phyloP scores from a whole-genome alignment of 2,113 vertebrate genomes.

The Caracal caracal region DNA sequence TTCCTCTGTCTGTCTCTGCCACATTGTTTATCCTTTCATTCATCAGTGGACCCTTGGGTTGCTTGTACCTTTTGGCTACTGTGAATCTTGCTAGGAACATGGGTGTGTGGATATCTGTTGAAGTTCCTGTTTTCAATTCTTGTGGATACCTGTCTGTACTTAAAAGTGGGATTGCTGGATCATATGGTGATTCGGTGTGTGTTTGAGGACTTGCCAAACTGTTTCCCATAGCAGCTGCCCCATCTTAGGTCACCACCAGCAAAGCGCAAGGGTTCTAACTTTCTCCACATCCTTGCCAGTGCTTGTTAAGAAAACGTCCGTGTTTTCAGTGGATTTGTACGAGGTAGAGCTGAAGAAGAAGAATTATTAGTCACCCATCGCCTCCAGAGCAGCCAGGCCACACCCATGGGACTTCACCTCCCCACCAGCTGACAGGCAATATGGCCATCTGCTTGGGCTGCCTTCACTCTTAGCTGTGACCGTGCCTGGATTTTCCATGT shows the following conservation, averaged over 20 bases:
- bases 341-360: background rate
- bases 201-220: background rate
- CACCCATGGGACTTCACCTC: background rate
- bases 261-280: background rate
- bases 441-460: accelerated
- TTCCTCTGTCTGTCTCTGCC: background rate
- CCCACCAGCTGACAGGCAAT: background rate
- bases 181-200: background rate
- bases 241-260: background rate
- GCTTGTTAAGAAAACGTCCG: background rate
- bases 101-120: background rate
- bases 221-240: background rate
- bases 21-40: background rate
- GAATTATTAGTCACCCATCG: background rate
- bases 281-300: background rate
- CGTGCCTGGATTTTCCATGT: background rate
- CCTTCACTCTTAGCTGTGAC: background rate
- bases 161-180: background rate
- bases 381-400: background rate
- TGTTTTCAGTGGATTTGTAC: background rate
- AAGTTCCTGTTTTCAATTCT: background rate
- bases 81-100: background rate
- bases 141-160: background rate
- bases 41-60: accelerated
- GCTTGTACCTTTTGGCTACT: background rate